Evolutionary conservation across 2,797 vertebrate genomes (phyloP), one percentile per base, ranked within the genome.

Genomic region (Caiman crocodilus): DNA sequence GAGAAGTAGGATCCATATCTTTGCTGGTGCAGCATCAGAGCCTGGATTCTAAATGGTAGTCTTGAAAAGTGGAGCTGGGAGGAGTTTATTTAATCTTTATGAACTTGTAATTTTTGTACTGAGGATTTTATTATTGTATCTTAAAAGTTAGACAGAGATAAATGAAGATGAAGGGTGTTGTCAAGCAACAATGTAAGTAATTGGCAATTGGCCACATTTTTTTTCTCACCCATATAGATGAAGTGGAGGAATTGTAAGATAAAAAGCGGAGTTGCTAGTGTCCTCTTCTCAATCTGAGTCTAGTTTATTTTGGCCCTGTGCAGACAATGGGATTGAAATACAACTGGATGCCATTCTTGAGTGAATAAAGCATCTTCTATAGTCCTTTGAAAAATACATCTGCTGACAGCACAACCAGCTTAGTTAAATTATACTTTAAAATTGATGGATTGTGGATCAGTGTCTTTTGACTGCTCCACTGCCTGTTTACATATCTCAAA

Each of bases 41-140:
- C 7, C 86, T 83, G 83, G 81, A 79, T 85, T 60, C 61, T 77
- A 90, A 87, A 83, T 96, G 85, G 84, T 86, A 59, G 80, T 93
- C 83, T 79, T 88, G 81, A 95, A 80, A 73, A 90, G 83, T 87
- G 74, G 61, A 94, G 84, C 93, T 93, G 84, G 30, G 35, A 89
- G 91, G 92, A 94, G 94, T 93, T 85, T 90, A 90, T 95, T 94
- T 94, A 89, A 96, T 95, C 95, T 95, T 94, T 94, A 92, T 93
- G 89, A 95, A 83, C 82, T 15, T 92, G 82, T 88, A 94, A 93
- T 96, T 96, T 76, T 94, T 94, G 86, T 95, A 95, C 92, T 89
- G 79, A 64, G n/a, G 87, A 92, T 88, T 93, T 95, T 95, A 91
- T 95, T 95, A 82, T 92, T 89, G 84, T 90, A 23, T 92, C 92